These are phyloP conservation scores for Diuraphis noxia DNA, from an alignment of 1,140 invertebrate species.

Conservation along the genomic window DNA sequence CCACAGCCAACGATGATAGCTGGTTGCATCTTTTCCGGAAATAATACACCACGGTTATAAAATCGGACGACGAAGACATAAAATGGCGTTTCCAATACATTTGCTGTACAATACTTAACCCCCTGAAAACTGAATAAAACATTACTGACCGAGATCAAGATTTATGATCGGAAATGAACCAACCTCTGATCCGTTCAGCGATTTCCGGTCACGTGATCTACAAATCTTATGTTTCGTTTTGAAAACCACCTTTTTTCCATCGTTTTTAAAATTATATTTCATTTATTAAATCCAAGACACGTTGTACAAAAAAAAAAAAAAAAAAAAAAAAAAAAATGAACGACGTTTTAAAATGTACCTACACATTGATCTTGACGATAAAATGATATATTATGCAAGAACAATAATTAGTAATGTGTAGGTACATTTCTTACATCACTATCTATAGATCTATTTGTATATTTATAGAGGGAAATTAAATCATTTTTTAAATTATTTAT, in stretches of 20 bases:
- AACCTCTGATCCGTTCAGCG: slow-evolving; percentile 14
- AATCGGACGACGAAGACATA: slow-evolving; percentile 36
- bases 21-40: neutral
- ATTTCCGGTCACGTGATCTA: neutral
- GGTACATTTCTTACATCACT: too few species aligned
- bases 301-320: neutral
- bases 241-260: neutral
- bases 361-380: too few species aligned
- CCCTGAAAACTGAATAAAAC: slow-evolving; percentile 46
- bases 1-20: neutral
- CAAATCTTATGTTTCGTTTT: neutral
- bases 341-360: neutral
- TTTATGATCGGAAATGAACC: slow-evolving; percentile 34
- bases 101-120: neutral
- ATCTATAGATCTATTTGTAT: too few species aligned
- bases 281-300: neutral
- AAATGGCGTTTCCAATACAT: slow-evolving; percentile 39
- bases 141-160: slow-evolving; percentile 34
- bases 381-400: neutral
- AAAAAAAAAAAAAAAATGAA: too few species aligned
- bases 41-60: slow-evolving; percentile 10
- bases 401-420: neutral
- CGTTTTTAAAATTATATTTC: neutral
- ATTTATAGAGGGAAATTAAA: too few species aligned
- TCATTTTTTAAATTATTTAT: too few species aligned